Evolutionary conservation across 2,113 vertebrate species (phyloP), one percentile per base, ranked within the genome.

Genomic region (Aspiorhynchus laticeps): DNA sequence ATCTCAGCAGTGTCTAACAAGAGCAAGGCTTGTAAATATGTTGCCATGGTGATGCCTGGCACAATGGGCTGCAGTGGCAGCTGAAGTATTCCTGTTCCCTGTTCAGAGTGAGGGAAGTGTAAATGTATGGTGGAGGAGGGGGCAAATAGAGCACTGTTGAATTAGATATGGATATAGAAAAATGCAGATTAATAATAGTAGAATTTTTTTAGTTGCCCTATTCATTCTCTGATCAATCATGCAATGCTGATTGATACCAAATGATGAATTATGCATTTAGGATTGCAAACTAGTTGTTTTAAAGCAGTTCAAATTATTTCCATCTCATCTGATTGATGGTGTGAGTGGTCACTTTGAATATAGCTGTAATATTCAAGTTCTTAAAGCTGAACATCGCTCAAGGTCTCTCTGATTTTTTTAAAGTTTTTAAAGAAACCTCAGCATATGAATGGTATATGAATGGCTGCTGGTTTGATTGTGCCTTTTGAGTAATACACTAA

Each of bases 11-110:
- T 61, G 76, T 83, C 46, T 89, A 86, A 81, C 38, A 74, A 86
- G 84, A 69, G 71, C 61, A 43, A 53, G 33, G 80, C 61, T 76
- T 9, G 46, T 73, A 59, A 78, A 85, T 80, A 28, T 85, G 88
- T 89, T 85, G 88, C 80, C 90, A 89, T 90, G 86, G 88, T 69
- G 85, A 89, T 74, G 75, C 28, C 71, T 85, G 80, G 31, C 88
- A 87, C 36, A n/a, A 26, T 75, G 83, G 63, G 43, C 61, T 69
- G 71, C 65, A 36, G 56, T 59, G 77, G 38, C 82, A 56, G 88
- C 56, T 81, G 1, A 15, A 81, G 38, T 82, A 65, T 67, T 82
- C 59, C 38, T 65, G 24, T 61, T 75, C 67, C 38, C 61, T 46
- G 24, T 36, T 81, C 56, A 51, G 38, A 85, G 75, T 53, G 75